Evolutionary conservation across 2,888 invertebrate genomes (phyloP), one percentile per base, ranked within the genome.

Genomic region (Mechanitis messenoides): DNA sequence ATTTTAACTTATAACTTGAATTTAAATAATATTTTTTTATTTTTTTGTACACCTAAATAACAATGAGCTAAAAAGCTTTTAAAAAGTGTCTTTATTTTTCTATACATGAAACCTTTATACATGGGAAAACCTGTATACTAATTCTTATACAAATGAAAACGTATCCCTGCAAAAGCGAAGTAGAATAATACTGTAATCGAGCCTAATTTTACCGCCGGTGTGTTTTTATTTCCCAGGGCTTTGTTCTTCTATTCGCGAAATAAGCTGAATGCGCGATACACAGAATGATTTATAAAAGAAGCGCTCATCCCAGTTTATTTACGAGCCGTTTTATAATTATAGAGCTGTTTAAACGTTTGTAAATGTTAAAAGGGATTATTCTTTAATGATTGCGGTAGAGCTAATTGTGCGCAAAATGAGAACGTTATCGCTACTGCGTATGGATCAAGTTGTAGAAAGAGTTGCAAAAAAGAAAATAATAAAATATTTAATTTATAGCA

Each of bases 251-350:
- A 86, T 85, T 83, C 84, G 78, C 83, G 85, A 87, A 87, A 86
- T 87, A 88, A 84, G 77, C 77, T 75, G 80, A 80, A 83, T 81
- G 76, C 80, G 70, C 72, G 69, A 68, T 68, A 75, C 78, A 74
- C 76, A 82, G 81, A 88, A 89, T 89, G 88, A 89, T 89, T 90
- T 90, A 89, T 85, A 87, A 81, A 84, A 84, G 83, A 83, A 80
- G 77, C 79, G 84, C 80, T 87, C 84, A 88, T 87, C 87, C 89
- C 79, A 77, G 68, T 86, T 88, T 87, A 88, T 90, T 90, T 90
- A 89, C 87, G 87, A 78, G 77, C 75, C 79, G 80, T 80, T 78
- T 83, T 85, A 87, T 88, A 88, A 90, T 89, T 88, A 87, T 83
- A 82, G 81, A 76, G 76, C 77, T 74, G 79, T 79, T 79, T 83